phyloP scores from a whole-genome alignment of 2,113 vertebrate genomes.

The Petrocephalus zakoni region DNA sequence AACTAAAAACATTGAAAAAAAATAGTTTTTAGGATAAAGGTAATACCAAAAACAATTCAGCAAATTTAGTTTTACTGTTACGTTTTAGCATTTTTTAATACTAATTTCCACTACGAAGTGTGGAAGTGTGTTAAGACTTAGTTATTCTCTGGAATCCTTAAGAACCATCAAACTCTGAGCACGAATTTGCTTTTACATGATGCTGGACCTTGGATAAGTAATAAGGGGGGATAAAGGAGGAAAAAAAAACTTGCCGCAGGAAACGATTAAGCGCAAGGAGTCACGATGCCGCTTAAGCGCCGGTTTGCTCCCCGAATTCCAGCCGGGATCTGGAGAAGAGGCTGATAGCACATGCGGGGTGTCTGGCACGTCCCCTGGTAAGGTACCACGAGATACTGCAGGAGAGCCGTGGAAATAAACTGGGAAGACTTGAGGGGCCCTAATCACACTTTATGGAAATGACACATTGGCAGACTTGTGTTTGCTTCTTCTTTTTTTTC shows the following conservation, averaged over 20 bases:
- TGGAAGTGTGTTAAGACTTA: not conserved
- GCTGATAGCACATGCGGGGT: constrained; percentile 55
- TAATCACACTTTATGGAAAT: constrained; percentile 61
- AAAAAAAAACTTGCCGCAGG: not conserved
- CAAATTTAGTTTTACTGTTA: too few relatives aligned
- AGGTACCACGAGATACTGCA: constrained; percentile 70
- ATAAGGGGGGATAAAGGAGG: not conserved
- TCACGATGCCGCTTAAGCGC: not conserved
- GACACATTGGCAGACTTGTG: constrained; percentile 63
- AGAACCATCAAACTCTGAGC: not conserved
- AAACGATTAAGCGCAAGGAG: not conserved
- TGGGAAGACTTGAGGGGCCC: constrained; percentile 64
- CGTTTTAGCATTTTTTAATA: not conserved
- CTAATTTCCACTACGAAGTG: not conserved
- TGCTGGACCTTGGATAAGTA: too few relatives aligned
- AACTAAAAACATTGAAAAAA: not conserved
- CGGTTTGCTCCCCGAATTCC: not conserved
- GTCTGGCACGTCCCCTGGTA: constrained; percentile 68
- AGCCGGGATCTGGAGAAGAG: constrained; percentile 7
- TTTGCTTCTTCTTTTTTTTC: constrained; percentile 27
- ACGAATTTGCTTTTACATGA: not conserved
- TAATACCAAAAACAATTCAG: not conserved
- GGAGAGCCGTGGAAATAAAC: constrained; percentile 68
- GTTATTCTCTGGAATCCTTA: not conserved
- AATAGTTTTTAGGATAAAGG: not conserved